Percentiles rank a stretch among this genome's conserved stretches.
phyloP scores from a whole-genome alignment of 2,113 vertebrate species.

The Anhinga anhinga region DNA sequence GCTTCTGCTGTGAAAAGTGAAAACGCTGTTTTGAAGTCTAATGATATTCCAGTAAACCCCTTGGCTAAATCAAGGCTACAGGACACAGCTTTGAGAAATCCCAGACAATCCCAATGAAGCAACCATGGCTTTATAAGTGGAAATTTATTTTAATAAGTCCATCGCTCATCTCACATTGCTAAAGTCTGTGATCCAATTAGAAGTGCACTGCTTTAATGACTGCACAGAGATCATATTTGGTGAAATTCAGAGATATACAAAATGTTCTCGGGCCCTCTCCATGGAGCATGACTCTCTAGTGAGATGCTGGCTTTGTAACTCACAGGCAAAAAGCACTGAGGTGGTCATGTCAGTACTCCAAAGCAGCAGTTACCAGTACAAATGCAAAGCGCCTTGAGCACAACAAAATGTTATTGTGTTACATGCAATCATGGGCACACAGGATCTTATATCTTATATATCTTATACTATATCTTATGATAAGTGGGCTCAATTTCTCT shows the following conservation, averaged over 20 bases:
- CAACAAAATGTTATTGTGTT: background rate
- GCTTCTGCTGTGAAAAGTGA: background rate
- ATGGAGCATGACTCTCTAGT: rapidly evolving
- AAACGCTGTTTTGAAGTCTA: background rate
- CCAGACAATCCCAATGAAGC: background rate
- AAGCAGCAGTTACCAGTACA: background rate
- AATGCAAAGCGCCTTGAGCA: background rate
- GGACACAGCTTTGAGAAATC: background rate
- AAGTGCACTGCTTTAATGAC: background rate
- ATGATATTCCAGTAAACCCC: background rate
- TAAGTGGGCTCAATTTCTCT: background rate
- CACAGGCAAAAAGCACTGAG: background rate
- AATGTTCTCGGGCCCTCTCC: background rate
- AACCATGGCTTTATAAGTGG: background rate
- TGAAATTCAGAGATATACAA: background rate
- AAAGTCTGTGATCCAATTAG: background rate
- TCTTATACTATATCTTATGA: background rate
- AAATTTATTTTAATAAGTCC: background rate
- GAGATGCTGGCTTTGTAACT: background rate
- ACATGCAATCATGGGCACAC: background rate
- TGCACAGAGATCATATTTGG: background rate
- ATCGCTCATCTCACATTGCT: background rate
- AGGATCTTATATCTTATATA: too few relatives aligned
- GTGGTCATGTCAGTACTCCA: background rate
- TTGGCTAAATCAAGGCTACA: background rate